These are phyloP conservation scores for Mirza zaza DNA, from an alignment of 2,113 vertebrate species.

Conservation along the genomic window DNA sequence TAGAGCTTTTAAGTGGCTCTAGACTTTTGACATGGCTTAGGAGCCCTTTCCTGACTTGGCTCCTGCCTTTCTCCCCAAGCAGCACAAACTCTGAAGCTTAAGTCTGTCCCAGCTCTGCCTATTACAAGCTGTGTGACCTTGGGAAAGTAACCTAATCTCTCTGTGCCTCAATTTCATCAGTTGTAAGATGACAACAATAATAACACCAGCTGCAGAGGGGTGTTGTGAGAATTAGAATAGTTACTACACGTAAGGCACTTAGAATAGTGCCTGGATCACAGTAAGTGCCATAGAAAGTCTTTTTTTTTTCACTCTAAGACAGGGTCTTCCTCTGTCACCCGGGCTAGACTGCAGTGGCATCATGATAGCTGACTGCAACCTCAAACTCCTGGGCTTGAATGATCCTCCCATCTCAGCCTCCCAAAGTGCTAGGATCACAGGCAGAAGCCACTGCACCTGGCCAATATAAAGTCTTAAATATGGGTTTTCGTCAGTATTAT, in stretches of 20 bases:
- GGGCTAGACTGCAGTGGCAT: no score
- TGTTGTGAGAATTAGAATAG: not conserved
- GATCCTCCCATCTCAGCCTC: no score
- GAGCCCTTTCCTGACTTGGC: not conserved
- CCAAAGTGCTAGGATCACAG: no score
- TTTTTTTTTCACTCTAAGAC: no score
- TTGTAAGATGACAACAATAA: not conserved
- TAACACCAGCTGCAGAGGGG: not conserved
- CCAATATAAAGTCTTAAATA: not conserved
- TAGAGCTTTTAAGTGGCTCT: not conserved
- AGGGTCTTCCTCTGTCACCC: no score
- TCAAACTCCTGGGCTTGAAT: no score
- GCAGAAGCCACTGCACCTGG: no score
- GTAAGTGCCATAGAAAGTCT: no score
- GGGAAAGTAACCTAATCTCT: not conserved
- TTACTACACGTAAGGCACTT: not conserved
- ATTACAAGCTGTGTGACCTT: not conserved
- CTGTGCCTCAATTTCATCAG: not conserved
- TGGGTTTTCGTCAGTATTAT: not conserved
- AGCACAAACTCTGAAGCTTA: not conserved
- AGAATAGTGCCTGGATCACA: not conserved
- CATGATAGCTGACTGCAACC: no score
- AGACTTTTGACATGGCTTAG: not conserved
- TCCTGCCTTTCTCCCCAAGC: not conserved
- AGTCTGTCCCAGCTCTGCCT: not conserved